These are phyloP conservation scores for Philopedon plagiatum DNA, from an alignment of 2,888 invertebrate genomes.

Conservation along the genomic window DNA sequence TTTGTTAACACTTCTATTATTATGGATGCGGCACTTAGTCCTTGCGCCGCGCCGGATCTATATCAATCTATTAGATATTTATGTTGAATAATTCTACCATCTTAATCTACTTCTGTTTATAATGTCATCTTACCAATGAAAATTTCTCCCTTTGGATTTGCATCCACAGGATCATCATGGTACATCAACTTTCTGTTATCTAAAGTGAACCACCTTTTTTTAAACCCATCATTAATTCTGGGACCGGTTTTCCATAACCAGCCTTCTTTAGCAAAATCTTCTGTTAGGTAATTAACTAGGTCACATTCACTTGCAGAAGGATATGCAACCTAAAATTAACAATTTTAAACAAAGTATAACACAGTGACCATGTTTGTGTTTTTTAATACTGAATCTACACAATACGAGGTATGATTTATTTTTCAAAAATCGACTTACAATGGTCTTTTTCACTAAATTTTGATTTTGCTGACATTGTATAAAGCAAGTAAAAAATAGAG, in stretches of 20 bases:
- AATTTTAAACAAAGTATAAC: background rate
- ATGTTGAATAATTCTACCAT: no score
- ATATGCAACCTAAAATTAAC: constrained; percentile 75
- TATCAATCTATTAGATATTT: no score
- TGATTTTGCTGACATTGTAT: no score
- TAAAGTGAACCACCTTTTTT: constrained; percentile 90
- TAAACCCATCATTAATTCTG: constrained; percentile 83
- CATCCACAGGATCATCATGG: constrained; percentile 88
- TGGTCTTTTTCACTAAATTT: background rate
- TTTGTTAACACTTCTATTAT: no score
- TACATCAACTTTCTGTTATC: constrained; percentile 95
- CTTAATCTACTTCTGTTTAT: no score
- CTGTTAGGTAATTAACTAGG: constrained; percentile 80
- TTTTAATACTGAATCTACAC: no score
- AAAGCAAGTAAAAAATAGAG: no score
- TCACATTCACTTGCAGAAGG: constrained; percentile 83
- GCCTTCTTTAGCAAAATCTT: constrained; percentile 89
- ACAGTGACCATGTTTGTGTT: background rate
- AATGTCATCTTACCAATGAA: constrained; percentile 78
- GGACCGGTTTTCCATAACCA: constrained; percentile 94
- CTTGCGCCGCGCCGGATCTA: no score
- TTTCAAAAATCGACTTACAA: background rate
- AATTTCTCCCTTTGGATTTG: constrained; percentile 92
- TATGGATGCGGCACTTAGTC: no score
- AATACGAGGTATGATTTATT: no score